phyloP scores from a whole-genome alignment of 2,113 vertebrate genomes.

The Dasyurus viverrinus region DNA sequence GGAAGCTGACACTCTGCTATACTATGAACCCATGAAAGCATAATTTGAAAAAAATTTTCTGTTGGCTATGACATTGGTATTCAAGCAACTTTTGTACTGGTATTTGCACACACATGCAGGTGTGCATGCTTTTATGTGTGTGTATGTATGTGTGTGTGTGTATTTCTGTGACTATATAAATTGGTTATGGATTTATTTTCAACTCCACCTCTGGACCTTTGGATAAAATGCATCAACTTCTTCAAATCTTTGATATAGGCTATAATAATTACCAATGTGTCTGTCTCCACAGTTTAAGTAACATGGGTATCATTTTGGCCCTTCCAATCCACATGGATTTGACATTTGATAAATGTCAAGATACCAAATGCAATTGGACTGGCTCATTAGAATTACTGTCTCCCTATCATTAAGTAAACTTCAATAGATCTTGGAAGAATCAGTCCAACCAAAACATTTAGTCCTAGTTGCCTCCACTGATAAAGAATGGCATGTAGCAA shows the following conservation, averaged over 20 bases:
- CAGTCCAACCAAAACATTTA: neutral
- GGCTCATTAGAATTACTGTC: neutral
- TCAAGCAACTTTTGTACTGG: rapidly evolving
- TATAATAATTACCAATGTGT: neutral
- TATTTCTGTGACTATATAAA: neutral
- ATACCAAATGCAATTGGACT: neutral
- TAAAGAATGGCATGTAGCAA: neutral
- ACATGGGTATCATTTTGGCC: neutral
- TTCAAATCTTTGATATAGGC: neutral
- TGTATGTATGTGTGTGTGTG: neutral
- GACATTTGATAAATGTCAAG: neutral
- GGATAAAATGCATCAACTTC: neutral
- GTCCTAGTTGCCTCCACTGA: neutral
- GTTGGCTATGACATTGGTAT: neutral
- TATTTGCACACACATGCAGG: neutral
- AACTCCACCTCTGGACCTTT: neutral
- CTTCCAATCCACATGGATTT: neutral
- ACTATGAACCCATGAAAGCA: neutral
- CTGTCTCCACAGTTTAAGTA: neutral
- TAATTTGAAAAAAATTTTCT: neutral
- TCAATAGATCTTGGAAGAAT: neutral
- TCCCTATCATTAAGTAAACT: neutral
- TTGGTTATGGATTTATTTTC: neutral
- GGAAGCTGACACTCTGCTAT: neutral
- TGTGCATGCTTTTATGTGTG: no score